A percentile compares a stretch with the other conserved stretches of the same genome.
Conservation (phyloP, 2,113 vertebrate species). For the Trichomycterus rosablanca region DNA sequence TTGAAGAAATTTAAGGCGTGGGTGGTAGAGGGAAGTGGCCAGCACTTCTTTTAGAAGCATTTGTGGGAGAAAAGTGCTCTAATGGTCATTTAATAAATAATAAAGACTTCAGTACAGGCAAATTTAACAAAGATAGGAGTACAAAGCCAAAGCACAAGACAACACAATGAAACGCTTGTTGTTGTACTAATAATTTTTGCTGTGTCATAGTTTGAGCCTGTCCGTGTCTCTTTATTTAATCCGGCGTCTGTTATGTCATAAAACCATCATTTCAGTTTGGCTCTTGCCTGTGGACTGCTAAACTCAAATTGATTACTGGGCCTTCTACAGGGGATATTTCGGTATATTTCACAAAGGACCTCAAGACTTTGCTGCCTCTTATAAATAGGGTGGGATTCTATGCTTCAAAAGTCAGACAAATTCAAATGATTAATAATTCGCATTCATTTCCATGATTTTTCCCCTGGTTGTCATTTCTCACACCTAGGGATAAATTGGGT, state of each 20-base stretch:
- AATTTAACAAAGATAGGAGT: constrained; percentile 50
- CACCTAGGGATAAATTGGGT: constrained; percentile 14
- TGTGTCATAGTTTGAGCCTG: constrained; percentile 13
- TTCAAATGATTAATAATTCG: constrained; percentile 1
- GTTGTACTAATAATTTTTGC: constrained; percentile 41
- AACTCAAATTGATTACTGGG: constrained; percentile 29
- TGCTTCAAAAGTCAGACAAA: constrained; percentile 3
- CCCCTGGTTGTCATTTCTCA: constrained; percentile 1
- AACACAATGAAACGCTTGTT: constrained; percentile 53
- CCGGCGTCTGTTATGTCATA: constrained; percentile 24
- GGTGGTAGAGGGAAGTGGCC: constrained; percentile 27
- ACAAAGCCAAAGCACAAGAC: constrained; percentile 73
- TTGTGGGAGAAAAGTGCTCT: constrained; percentile 37
- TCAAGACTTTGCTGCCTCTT: not conserved
- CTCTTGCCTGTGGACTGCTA: not conserved
- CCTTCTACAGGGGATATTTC: constrained; percentile 28
- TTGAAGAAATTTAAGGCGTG: constrained; percentile 40
- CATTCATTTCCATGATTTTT: constrained; percentile 14
- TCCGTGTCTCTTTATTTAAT: constrained; percentile 38
- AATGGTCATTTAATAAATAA: constrained; percentile 41
- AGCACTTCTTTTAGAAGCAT: constrained; percentile 42
- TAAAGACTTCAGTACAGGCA: constrained; percentile 43
- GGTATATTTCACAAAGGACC: constrained; percentile 16
- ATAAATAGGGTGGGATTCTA: constrained; percentile 10
- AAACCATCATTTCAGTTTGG: constrained; percentile 30